Conservation (phyloP, 2,113 vertebrate genomes). For the Grallaria varia region DNA sequence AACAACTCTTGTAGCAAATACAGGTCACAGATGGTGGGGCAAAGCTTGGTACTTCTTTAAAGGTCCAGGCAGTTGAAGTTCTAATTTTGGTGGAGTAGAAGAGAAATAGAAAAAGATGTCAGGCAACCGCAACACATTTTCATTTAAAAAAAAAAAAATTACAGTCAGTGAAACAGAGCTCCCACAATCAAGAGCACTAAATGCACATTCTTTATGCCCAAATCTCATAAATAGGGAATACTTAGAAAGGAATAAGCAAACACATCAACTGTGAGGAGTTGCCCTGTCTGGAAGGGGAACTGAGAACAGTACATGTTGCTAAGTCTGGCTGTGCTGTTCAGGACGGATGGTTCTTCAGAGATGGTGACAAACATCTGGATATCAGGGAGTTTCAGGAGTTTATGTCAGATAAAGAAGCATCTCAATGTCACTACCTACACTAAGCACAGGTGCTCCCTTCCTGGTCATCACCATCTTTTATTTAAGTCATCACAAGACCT, state of each 20-base stretch:
- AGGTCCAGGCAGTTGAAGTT: not conserved
- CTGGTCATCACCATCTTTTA: not conserved
- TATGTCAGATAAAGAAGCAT: not conserved
- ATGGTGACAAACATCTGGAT: not conserved
- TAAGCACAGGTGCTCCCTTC: not conserved
- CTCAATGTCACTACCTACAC: not conserved
- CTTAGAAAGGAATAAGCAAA: not conserved
- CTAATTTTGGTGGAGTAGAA: not conserved
- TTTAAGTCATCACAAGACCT: not conserved
- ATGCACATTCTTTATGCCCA: not conserved
- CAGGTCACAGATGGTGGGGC: not conserved
- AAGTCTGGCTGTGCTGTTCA: not conserved
- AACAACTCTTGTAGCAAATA: not conserved
- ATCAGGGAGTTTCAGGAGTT: not conserved
- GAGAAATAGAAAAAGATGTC: not conserved
- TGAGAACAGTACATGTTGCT: fast-evolving
- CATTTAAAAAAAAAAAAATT: not conserved
- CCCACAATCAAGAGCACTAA: not conserved
- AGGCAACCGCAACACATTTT: not conserved
- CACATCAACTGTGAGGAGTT: not conserved
- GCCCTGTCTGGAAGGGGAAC: not conserved
- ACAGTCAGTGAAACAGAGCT: not conserved
- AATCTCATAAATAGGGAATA: not conserved
- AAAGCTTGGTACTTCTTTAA: not conserved
- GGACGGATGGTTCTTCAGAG: not conserved